Percentiles rank a stretch among this genome's conserved stretches.
Conservation (phyloP, 2,888 invertebrate species). For the Anthrax anthrax region DNA sequence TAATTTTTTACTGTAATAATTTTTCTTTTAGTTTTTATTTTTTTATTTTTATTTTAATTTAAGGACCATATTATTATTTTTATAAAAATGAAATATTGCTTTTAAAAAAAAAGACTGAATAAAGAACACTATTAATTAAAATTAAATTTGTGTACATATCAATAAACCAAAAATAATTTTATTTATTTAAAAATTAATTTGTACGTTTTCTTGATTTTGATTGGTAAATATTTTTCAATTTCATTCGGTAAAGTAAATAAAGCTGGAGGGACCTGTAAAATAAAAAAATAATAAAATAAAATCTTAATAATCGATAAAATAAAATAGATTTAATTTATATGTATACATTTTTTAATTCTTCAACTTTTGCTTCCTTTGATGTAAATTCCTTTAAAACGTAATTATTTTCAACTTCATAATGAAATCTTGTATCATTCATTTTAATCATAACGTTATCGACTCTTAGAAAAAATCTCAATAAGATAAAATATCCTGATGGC, state of each 20-base stretch:
- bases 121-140: too few relatives aligned
- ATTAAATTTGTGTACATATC: too few relatives aligned
- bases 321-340: neutral
- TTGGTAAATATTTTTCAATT: slow-evolving; percentile 48
- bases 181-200: slow-evolving; percentile 31
- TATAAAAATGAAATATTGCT: too few relatives aligned
- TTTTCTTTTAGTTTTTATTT: too few relatives aligned
- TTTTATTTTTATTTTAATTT: too few relatives aligned
- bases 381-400: slow-evolving; percentile 74
- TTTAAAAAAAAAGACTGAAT: too few relatives aligned
- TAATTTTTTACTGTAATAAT: too few relatives aligned
- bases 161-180: too few relatives aligned
- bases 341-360: slow-evolving; percentile 47
- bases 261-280: slow-evolving; percentile 39
- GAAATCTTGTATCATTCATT: slow-evolving; percentile 77
- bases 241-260: slow-evolving; percentile 53
- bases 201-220: slow-evolving; percentile 36
- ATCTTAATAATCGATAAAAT: neutral
- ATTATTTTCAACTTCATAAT: slow-evolving; percentile 59
- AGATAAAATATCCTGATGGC: slow-evolving; percentile 83
- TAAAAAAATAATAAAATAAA: slow-evolving; percentile 1
- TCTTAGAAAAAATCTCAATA: slow-evolving; percentile 81
- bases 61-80: too few relatives aligned
- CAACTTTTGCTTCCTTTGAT: slow-evolving; percentile 57
- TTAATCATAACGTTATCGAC: slow-evolving; percentile 86